Evolutionary conservation across 1,140 invertebrate genomes (phyloP).

Genomic region (Cepaea nemoralis): DNA sequence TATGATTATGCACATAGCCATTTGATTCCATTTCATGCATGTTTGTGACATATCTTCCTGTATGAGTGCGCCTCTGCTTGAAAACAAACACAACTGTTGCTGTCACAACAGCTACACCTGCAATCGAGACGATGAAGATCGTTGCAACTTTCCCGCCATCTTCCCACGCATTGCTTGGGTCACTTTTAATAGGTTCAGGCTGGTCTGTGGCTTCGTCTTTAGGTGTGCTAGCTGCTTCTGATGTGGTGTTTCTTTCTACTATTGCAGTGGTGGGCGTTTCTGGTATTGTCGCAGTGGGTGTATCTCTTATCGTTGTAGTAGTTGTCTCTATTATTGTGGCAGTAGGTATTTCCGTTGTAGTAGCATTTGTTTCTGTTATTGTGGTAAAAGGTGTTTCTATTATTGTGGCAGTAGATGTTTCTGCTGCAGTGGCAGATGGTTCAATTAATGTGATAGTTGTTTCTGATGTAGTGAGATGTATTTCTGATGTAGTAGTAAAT

Average conservation of each 20-base stretch:
- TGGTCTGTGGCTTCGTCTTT: too few relatives aligned
- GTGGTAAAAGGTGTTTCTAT: neutral
- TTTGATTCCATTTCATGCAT: too few relatives aligned
- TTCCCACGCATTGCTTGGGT: too few relatives aligned
- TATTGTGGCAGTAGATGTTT: neutral
- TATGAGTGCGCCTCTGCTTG: too few relatives aligned
- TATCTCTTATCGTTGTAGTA: neutral
- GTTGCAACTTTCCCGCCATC: too few relatives aligned
- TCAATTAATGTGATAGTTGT: neutral
- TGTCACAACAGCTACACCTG: too few relatives aligned
- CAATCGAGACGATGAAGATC: too few relatives aligned
- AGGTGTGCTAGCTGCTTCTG: neutral
- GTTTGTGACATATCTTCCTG: too few relatives aligned
- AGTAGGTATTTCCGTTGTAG: neutral
- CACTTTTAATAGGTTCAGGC: too few relatives aligned
- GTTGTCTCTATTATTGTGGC: neutral
- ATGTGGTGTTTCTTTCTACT: neutral
- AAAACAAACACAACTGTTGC: too few relatives aligned
- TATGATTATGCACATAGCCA: too few relatives aligned
- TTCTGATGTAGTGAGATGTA: neutral
- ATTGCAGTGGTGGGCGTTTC: neutral
- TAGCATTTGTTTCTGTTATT: neutral
- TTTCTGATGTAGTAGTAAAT: neutral
- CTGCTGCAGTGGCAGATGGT: neutral
- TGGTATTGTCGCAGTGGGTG: neutral